Base-by-base conservation (phyloP, 2,888 invertebrate genomes). In the Cryptosula pallasiana region DNA sequence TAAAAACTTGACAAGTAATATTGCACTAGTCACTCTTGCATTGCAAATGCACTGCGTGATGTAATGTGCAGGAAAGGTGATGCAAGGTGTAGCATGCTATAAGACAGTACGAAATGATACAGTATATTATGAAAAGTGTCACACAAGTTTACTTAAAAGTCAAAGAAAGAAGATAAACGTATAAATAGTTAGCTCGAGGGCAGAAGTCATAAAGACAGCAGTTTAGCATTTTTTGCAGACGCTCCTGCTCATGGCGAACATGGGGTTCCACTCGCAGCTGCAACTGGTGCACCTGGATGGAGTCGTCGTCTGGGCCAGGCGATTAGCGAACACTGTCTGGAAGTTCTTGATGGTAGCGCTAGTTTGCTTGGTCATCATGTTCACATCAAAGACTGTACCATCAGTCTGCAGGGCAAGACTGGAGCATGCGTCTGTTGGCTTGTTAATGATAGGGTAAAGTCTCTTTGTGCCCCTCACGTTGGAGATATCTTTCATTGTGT, bases 401-500 rank as follows among this genome's bases (percentile, higher is more conserved):
- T 88, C 88, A 78, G 91, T 90, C 73, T 86, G 84, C 73, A 90
- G 86, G 13, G 90, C 88, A 76, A 90, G 89, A 74, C 89, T 89
- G 45, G 89, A 87, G 83, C 92, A 93, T 55, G 76, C 73, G 75
- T 82, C 83, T 20, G 75, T 74, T 5, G 82, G 80, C 72, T 81
- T 74, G 5, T 78, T 76, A 25, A 85, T 75, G 23, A 76, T 75
- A 55, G 81, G 79, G 74, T 91, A 87, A 5, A 93, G 86, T 58
- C 89, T 90, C 0, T 86, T 83, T 83, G 94, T 92, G 0, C 94
- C 94, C 34, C 86, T 87, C 29, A 92, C 82, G 0, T 85, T 82
- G 76, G 89, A 89, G 16, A 74, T 88, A 80, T 91, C 92, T 77
- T 91, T 92, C 81, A 91, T 91, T 0, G 93, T 92, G 81, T 90